phyloP scores from a whole-genome alignment of 2,888 invertebrate genomes.

The Cephalotes varians region DNA sequence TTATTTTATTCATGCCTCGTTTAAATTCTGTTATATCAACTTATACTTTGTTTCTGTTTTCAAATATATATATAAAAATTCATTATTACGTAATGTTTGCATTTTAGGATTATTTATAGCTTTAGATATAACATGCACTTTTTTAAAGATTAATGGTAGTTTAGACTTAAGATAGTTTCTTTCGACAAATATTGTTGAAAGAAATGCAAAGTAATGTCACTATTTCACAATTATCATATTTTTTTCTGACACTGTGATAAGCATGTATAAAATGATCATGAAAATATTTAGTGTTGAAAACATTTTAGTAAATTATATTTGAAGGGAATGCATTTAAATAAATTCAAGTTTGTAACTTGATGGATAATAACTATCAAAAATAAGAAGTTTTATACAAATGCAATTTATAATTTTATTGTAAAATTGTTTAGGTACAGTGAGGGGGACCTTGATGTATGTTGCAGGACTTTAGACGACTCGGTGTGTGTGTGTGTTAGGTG shows the following conservation, averaged over 20 bases:
- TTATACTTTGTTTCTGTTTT: not conserved
- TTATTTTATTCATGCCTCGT: not conserved
- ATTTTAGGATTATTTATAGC: not conserved
- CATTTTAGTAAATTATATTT: constrained; percentile 2
- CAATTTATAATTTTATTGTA: constrained; percentile 56
- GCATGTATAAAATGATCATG: not conserved
- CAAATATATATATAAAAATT: too few species aligned
- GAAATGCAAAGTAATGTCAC: not conserved
- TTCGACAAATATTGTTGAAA: not conserved
- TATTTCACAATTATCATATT: not conserved
- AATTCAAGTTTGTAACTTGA: not conserved
- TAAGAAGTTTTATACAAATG: constrained; percentile 50
- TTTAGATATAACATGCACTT: not conserved
- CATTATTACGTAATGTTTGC: not conserved
- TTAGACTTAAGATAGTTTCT: too few species aligned
- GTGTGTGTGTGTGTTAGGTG: constrained; percentile 81
- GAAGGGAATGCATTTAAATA: not conserved
- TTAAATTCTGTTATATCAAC: not conserved
- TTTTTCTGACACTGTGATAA: not conserved
- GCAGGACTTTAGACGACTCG: constrained; percentile 80
- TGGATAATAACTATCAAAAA: constrained; percentile 1
- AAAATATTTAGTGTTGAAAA: not conserved
- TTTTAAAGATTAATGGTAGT: not conserved
- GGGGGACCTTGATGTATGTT: constrained; percentile 82
- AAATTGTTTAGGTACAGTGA: constrained; percentile 75